phyloP scores from a whole-genome alignment of 1,140 invertebrate genomes.

The Bombus picipes region DNA sequence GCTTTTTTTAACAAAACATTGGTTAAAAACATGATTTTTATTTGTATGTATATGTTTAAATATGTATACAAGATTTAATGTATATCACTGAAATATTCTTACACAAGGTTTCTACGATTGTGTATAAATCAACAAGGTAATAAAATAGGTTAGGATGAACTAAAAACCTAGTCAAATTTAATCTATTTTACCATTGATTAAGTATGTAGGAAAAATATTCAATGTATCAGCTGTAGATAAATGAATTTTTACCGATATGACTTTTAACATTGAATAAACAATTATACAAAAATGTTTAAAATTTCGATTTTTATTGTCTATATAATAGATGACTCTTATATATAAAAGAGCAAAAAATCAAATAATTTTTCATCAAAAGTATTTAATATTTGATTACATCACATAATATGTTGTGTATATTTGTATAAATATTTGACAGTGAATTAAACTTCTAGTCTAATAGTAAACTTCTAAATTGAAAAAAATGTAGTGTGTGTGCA shows the following conservation, averaged over 20 bases:
- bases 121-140: no score
- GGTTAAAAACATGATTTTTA: constrained; percentile 67
- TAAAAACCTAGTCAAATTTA: background rate
- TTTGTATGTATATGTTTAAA: background rate
- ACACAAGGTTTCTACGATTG: background rate
- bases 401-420: background rate
- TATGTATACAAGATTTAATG: background rate
- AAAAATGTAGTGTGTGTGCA: background rate
- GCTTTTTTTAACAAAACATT: constrained; percentile 67
- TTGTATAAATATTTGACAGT: background rate
- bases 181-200: background rate
- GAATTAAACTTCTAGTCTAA: background rate
- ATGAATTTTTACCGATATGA: background rate
- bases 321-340: background rate
- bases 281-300: background rate
- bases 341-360: background rate
- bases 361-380: background rate
- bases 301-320: background rate
- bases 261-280: no score
- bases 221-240: background rate
- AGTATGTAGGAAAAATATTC: background rate
- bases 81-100: background rate
- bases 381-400: background rate
- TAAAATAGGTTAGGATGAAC: background rate
- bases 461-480: background rate